phyloP scores from a whole-genome alignment of 2,113 vertebrate species.

The Aspidoscelis tigris region DNA sequence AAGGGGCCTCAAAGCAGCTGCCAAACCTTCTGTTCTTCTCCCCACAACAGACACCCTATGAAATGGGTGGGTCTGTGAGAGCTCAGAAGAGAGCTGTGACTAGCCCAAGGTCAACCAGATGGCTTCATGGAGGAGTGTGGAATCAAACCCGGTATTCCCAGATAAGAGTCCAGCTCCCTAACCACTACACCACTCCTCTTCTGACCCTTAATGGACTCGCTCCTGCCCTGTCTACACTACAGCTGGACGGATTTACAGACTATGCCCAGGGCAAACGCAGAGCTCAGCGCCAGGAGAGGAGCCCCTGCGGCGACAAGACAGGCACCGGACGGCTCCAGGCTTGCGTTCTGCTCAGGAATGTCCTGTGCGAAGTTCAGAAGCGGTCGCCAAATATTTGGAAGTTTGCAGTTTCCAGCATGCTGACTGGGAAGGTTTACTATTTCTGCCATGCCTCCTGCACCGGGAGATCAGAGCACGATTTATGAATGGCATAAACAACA shows the following conservation, averaged over 20 bases:
- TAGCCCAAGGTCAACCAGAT: too few species aligned
- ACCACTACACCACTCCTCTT: too few species aligned
- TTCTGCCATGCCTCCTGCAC: not conserved
- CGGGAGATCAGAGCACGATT: not conserved
- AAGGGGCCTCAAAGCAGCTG: too few species aligned
- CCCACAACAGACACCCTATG: too few species aligned
- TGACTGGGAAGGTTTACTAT: not conserved
- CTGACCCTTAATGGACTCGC: too few species aligned
- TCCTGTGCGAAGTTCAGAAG: not conserved
- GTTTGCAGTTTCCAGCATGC: not conserved
- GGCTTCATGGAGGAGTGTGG: too few species aligned
- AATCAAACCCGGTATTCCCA: too few species aligned
- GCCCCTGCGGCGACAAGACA: not conserved
- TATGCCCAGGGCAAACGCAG: not conserved
- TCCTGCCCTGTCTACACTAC: not conserved
- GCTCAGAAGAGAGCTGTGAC: too few species aligned
- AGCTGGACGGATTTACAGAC: not conserved
- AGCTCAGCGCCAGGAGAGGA: not conserved
- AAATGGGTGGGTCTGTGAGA: too few species aligned
- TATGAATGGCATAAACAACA: slow-evolving; percentile 3
- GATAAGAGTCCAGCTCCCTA: too few species aligned
- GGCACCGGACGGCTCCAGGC: not conserved
- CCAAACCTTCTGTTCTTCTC: too few species aligned
- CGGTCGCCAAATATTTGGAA: not conserved
- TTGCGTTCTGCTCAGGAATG: not conserved